Evolutionary conservation across 2,797 vertebrate species (phyloP).

Genomic region (Dryobates pubescens): DNA sequence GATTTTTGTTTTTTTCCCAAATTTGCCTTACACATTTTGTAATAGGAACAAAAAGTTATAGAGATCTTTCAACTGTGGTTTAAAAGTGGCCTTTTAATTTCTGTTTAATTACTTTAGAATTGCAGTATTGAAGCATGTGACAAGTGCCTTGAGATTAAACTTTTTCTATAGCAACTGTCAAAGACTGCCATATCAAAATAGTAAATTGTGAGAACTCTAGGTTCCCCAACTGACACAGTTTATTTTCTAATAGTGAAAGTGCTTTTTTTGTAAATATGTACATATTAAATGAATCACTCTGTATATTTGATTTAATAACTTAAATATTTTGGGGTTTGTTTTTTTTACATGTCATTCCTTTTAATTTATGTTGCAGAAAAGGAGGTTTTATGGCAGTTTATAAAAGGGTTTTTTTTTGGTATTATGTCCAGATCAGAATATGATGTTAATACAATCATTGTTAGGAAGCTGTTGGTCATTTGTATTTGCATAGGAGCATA

Average conservation of each 20-base stretch:
- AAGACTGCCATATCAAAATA: conserved; percentile 79
- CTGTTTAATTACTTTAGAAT: conserved; percentile 74
- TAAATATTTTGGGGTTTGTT: conserved; percentile 85
- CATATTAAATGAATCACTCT: conserved; percentile 97
- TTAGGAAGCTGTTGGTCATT: conserved; percentile 74
- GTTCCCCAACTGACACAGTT: conserved; percentile 78
- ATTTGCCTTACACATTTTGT: conserved; percentile 74
- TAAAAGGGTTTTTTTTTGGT: conserved; percentile 44
- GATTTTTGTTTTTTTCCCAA: conserved; percentile 29
- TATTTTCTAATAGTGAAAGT: conserved; percentile 89
- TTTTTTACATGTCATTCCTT: conserved; percentile 89
- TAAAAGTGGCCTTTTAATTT: conserved; percentile 91
- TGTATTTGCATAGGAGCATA: conserved; percentile 74
- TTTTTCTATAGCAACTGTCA: conserved; percentile 80
- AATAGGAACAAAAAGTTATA: conserved; percentile 71
- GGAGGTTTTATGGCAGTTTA: conserved; percentile 87
- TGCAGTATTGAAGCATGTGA: conserved; percentile 92
- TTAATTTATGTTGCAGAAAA: conserved; percentile 83
- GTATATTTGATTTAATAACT: conserved; percentile 99
- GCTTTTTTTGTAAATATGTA: conserved; percentile 95
- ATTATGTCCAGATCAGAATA: conserved; percentile 75
- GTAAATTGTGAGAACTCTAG: conserved; percentile 71
- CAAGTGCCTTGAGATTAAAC: conserved; percentile 95
- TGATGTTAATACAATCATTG: conserved; percentile 81
- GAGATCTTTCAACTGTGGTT: conserved; percentile 86